Evolutionary conservation across 2,113 vertebrate species (phyloP), one percentile per base, ranked within the genome.

Genomic region (Eubucco bourcierii): DNA sequence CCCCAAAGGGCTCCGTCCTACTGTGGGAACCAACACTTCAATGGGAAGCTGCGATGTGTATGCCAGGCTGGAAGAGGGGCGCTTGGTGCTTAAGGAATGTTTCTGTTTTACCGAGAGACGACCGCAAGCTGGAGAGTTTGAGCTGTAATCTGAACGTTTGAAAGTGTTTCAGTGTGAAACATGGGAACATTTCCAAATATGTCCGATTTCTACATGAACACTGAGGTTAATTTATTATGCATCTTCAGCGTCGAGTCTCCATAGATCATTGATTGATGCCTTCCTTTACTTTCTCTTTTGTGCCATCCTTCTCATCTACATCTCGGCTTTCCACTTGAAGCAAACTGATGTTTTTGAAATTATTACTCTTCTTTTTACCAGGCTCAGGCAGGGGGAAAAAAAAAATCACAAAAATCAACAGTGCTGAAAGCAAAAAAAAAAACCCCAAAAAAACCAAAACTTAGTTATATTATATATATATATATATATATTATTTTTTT

Each of bases 1-100:
- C 93, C 74, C 92, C 37, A 59, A 47, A 80, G 80, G 87, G 67
- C 90, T 86, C 78, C 0, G 4, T 75, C 84, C 88, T 70, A 10
- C 90, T 93, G 80, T 94, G 95, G 95, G 88, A 94, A 90, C 81
- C 53, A 3, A 41, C 84, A 31, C 76, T 71, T 79, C 79, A 25
- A 39, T 66, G 66, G 77, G 25, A 73, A 73, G 33, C 70, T 7
- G 8, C 27, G 1, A 56, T 21, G 65, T 60, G 27, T 46, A 27
- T 15, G 66, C 83, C 58, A 2, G 74, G 82, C 56, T 90, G 90
- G 44, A 80, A 86, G 63, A 27, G 64, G 65, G 84, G 76, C 82
- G 6, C 82, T 90, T 4, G 28, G 15, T 41, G 15, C 50, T n/a
- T 21, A 15, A 63, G 79, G 66, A 87, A 90, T 46, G 89, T 65